A percentile compares a stretch with the other conserved stretches of the same genome.
Conservation (phyloP, 1,140 invertebrate species). For the Drosophila tristis region DNA sequence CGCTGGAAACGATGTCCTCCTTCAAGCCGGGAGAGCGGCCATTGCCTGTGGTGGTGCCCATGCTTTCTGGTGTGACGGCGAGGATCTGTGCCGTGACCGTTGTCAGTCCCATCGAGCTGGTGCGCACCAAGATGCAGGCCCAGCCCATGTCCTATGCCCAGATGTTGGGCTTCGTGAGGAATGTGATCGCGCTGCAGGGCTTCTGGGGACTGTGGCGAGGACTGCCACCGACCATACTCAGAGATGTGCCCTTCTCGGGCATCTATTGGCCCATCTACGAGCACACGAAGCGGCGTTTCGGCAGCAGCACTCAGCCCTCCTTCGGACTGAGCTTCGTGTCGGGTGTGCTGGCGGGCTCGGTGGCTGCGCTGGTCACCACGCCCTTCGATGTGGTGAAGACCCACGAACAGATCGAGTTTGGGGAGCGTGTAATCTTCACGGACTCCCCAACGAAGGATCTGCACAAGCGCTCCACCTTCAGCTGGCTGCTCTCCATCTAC, state of each 20-base stretch:
- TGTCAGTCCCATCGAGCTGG: slow-evolving; percentile 97
- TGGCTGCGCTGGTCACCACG: slow-evolving; percentile 95
- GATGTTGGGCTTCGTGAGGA: slow-evolving; percentile 85
- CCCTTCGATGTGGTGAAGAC: slow-evolving; percentile 99
- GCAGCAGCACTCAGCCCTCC: slow-evolving; percentile 86
- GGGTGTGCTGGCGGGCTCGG: slow-evolving; percentile 94
- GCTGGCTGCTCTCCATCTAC: slow-evolving; percentile 88
- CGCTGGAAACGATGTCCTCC: too few relatives aligned
- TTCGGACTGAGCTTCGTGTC: slow-evolving; percentile 93
- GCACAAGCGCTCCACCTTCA: slow-evolving; percentile 62
- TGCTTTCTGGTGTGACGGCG: slow-evolving; percentile 92
- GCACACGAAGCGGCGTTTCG: slow-evolving; percentile 88
- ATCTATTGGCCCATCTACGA: slow-evolving; percentile 98
- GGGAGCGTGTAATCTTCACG: slow-evolving; percentile 92
- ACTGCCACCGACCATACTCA: slow-evolving; percentile 94
- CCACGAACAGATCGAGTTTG: slow-evolving; percentile 98
- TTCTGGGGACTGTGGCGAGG: slow-evolving; percentile 94
- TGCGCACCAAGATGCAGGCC: slow-evolving; percentile 99
- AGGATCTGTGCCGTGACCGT: slow-evolving; percentile 93
- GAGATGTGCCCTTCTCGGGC: slow-evolving; percentile 99
- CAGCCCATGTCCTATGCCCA: slow-evolving; percentile 93
- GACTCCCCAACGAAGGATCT: slow-evolving; percentile 84
- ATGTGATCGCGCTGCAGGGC: slow-evolving; percentile 90
- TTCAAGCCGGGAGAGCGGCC: not conserved
- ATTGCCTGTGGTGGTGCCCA: slow-evolving; percentile 89